Evolutionary conservation across 2,113 vertebrate species (phyloP).

Genomic region (Reinhardtius hippoglossoides): DNA sequence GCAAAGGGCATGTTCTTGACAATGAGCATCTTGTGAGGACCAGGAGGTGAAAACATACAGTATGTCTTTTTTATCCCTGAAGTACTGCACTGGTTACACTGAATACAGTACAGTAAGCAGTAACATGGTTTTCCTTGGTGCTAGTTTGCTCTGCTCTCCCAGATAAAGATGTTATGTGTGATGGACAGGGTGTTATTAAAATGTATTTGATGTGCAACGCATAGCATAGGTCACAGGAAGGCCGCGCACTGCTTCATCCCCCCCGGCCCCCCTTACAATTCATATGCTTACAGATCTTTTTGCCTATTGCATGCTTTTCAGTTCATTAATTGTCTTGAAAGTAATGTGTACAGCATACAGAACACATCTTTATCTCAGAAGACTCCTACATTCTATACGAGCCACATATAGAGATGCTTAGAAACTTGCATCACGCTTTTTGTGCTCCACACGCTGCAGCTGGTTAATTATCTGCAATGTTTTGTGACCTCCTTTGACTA

Average conservation of each 20-base stretch:
- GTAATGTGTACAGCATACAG: conserved; percentile 6
- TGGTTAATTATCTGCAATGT: no score
- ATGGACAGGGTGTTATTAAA: conserved; percentile 27
- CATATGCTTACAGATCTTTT: conserved; percentile 19
- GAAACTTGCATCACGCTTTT: conserved; percentile 2
- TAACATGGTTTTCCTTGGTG: conserved; percentile 4
- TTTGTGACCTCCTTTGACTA: no score
- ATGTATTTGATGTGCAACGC: conserved; percentile 34
- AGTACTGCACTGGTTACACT: background rate
- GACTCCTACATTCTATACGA: background rate
- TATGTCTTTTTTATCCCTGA: background rate
- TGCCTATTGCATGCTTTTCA: conserved; percentile 14
- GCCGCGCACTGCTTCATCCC: background rate
- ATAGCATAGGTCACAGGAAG: conserved; percentile 39
- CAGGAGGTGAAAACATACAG: background rate
- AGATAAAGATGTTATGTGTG: conserved; percentile 19
- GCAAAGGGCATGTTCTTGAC: no score
- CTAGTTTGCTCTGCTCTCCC: conserved; percentile 6
- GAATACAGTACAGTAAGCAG: conserved; percentile 10
- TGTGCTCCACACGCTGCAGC: background rate
- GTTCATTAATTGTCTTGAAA: conserved; percentile 36
- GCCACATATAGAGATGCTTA: background rate
- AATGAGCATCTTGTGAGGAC: no score
- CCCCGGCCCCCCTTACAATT: conserved; percentile 13
- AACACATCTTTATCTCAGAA: conserved; percentile 26